phyloP scores from a whole-genome alignment of 2,888 invertebrate genomes.

The Drosophila flavopinicola region DNA sequence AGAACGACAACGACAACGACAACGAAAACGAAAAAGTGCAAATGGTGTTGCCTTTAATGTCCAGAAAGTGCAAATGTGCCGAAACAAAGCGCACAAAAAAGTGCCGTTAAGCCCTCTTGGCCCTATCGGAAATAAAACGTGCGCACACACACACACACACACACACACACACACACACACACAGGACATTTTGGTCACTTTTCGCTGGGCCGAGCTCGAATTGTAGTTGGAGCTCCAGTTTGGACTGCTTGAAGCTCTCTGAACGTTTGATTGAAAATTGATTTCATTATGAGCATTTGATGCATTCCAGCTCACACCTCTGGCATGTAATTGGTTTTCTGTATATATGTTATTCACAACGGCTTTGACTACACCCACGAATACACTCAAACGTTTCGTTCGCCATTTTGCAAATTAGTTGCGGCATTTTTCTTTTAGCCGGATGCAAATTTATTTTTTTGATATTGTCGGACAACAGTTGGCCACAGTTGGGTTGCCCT shows the following conservation, averaged over 20 bases:
- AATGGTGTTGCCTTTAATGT: conserved; percentile 63
- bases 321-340: conserved; percentile 42
- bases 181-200: conserved; percentile 41
- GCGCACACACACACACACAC: conserved; percentile 8
- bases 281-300: conserved; percentile 79
- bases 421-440: conserved; percentile 38
- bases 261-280: conserved; percentile 81
- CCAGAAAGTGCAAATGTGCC: conserved; percentile 74
- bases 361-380: conserved; percentile 9
- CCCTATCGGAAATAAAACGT: conserved; percentile 43
- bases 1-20: conserved; percentile 5
- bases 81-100: conserved; percentile 57
- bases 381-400: conserved; percentile 4
- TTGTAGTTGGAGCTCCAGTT: conserved; percentile 7
- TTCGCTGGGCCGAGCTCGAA: conserved; percentile 25
- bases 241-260: conserved; percentile 31
- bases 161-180: background rate
- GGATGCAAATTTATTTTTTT: conserved; percentile 61
- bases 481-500: conserved; percentile 13
- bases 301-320: conserved; percentile 52
- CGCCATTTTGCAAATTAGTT: conserved; percentile 62
- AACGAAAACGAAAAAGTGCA: conserved; percentile 26
- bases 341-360: conserved; percentile 2
- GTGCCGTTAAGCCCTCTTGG: conserved; percentile 45
- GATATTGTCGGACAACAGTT: conserved; percentile 30